Base-by-base conservation (phyloP, 2,113 vertebrate genomes). In the Corythoichthys intestinalis region DNA sequence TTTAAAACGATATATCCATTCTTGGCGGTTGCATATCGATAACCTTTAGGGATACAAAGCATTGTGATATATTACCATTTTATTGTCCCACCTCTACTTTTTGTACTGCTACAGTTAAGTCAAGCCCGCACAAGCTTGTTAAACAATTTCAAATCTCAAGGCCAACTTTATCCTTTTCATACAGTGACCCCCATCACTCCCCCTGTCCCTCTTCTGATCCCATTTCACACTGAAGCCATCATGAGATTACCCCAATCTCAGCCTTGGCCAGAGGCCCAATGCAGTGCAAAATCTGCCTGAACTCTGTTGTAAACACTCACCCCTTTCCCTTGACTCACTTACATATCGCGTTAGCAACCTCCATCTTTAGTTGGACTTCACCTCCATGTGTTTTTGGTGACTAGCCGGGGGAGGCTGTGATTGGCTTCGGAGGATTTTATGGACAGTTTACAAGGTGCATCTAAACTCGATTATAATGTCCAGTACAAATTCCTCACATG, bases 241-340 rank as follows among this genome's bases (percentile, higher is more conserved):
- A 85, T 83, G 70, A 81, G 82, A 78, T 88, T 89, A 86, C 87
- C 80, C 74, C 80, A 80, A 84, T 88, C 86, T 83, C 77, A 72
- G 74, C 71, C 44, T 82, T 87, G 85, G 86, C 81, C 46, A 4
- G 59, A 52, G 67, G 82, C 76, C 83, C 70, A 81, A 70, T 71
- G 67, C 72, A 68, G 77, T 76, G 72, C 72, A 78, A 59, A 75
- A 78, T 63, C 78, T 14, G 46, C 62, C 70, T 85, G 79, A 88
- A 87, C 83, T 85, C 75, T 77, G 69, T 76, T 81, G 81, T 84
- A 85, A 87, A 88, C 87, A 80, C 77, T 81, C 77, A 82, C 77
- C 83, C 20, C 79, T 83, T 85, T 85, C 66, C 69, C 72, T 73
- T 66, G 61, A 73, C 14, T 44, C 67, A 72, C 69, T 75, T 72